Evolutionary conservation across 2,797 vertebrate species (phyloP).

Genomic region (Myripristis murdjan): DNA sequence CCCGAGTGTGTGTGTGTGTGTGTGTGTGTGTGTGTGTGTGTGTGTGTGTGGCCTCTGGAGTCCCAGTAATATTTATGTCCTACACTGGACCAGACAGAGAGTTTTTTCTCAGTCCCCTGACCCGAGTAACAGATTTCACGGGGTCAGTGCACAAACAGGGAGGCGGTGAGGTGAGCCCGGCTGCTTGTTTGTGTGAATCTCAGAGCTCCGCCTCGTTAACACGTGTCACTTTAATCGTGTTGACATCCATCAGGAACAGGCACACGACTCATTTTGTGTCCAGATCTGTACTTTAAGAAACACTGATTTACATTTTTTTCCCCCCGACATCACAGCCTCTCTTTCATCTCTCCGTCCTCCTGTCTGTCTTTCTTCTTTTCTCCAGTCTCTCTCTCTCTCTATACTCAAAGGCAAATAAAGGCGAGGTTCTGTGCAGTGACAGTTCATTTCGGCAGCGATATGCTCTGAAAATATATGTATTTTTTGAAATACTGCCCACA

Average conservation of each 20-base stretch:
- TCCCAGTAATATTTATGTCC: neutral
- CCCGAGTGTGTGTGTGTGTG: constrained; percentile 4
- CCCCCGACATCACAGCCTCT: too few species aligned
- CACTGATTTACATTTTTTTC: too few species aligned
- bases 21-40: constrained; percentile 18
- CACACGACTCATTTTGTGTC: too few species aligned
- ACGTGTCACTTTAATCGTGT: too few species aligned
- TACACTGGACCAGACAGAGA: neutral
- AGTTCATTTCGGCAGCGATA: too few species aligned
- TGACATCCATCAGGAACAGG: too few species aligned
- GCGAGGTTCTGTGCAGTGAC: too few species aligned
- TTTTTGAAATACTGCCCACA: too few species aligned
- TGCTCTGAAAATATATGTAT: too few species aligned
- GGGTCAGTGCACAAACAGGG: neutral
- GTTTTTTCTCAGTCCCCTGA: neutral
- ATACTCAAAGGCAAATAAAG: too few species aligned
- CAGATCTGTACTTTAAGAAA: too few species aligned
- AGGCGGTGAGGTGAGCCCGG: neutral
- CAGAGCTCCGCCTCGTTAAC: neutral
- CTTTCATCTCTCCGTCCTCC: neutral
- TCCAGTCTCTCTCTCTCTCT: neutral
- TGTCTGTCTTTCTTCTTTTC: constrained; percentile 10
- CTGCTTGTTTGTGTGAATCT: neutral
- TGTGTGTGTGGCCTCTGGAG: neutral
- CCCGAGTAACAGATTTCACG: neutral